phyloP scores from a whole-genome alignment of 2,888 invertebrate genomes.

The Clusia tigrina region DNA sequence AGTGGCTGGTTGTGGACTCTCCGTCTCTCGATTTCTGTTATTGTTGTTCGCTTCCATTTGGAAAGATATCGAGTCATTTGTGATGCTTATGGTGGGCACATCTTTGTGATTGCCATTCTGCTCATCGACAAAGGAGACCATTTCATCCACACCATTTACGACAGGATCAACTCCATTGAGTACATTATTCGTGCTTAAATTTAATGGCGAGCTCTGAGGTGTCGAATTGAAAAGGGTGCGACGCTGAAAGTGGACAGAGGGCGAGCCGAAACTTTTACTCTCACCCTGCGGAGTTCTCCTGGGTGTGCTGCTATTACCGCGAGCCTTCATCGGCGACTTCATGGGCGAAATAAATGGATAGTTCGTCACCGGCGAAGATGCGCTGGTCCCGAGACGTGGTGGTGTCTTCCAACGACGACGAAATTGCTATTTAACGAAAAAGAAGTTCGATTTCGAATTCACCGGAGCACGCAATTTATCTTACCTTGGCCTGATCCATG shows the following conservation, averaged over 20 bases:
- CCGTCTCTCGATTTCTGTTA: slow-evolving; percentile 31
- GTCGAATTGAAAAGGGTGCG: slow-evolving; percentile 44
- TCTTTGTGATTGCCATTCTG: slow-evolving; percentile 42
- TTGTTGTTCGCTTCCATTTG: slow-evolving; percentile 42
- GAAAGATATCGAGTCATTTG: no score
- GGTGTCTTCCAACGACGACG: slow-evolving; percentile 85
- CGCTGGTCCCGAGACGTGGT: slow-evolving; percentile 66
- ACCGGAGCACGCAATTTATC: neutral
- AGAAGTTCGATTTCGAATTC: neutral
- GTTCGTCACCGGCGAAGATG: slow-evolving; percentile 37
- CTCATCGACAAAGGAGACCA: slow-evolving; percentile 26
- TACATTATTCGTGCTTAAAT: neutral
- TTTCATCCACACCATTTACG: neutral
- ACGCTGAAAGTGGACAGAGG: slow-evolving; percentile 30
- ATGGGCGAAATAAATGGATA: slow-evolving; percentile 49
- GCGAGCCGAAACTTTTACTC: slow-evolving; percentile 21
- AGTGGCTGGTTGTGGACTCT: neutral
- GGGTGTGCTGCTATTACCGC: slow-evolving; percentile 38
- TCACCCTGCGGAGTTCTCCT: slow-evolving; percentile 31
- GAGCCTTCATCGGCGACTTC: slow-evolving; percentile 38
- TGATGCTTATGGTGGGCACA: no score
- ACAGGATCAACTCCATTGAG: neutral
- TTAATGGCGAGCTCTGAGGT: slow-evolving; percentile 25
- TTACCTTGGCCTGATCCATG: slow-evolving; percentile 71
- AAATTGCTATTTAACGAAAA: slow-evolving; percentile 65